A percentile compares a stretch with the other conserved stretches of the same genome.
These are phyloP conservation scores for Cotesia congregata DNA, from an alignment of 2,888 invertebrate species.

Conservation along the genomic window DNA sequence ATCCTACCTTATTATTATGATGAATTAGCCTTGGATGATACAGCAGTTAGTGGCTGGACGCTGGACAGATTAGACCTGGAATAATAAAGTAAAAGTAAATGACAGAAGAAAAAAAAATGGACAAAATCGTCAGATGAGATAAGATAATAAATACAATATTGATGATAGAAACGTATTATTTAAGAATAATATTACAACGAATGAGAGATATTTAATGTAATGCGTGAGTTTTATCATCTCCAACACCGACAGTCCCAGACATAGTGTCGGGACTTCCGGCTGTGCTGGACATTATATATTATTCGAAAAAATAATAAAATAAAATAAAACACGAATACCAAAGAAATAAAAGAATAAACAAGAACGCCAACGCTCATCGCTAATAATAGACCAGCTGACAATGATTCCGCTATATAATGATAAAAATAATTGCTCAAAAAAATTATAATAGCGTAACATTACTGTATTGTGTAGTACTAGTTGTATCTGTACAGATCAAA, in stretches of 20 bases:
- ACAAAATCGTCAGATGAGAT: not conserved
- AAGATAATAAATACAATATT: slow-evolving; percentile 21
- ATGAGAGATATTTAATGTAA: not conserved
- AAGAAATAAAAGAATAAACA: slow-evolving; percentile 16
- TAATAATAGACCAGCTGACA: slow-evolving; percentile 35
- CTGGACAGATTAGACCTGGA: slow-evolving; percentile 40
- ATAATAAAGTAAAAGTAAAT: slow-evolving; percentile 18
- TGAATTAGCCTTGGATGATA: slow-evolving; percentile 61
- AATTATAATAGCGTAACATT: not conserved
- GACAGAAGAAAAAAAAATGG: not conserved
- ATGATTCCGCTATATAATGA: not conserved
- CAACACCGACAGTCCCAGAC: slow-evolving; percentile 21
- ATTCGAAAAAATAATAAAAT: slow-evolving; percentile 23
- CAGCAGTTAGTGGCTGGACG: slow-evolving; percentile 59
- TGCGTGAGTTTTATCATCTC: slow-evolving; percentile 6
- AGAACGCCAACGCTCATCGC: slow-evolving; percentile 35
- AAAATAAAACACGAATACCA: slow-evolving; percentile 22
- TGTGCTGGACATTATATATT: slow-evolving; percentile 20
- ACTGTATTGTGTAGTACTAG: not conserved
- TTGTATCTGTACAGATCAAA: too few relatives aligned
- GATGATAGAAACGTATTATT: not conserved
- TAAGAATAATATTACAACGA: not conserved
- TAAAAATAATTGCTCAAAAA: slow-evolving; percentile 5
- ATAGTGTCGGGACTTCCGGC: slow-evolving; percentile 32
- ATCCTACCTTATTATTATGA: slow-evolving; percentile 54